Evolutionary conservation across 2,888 invertebrate species (phyloP).

Genomic region (Lasioglossum oenotherae): DNA sequence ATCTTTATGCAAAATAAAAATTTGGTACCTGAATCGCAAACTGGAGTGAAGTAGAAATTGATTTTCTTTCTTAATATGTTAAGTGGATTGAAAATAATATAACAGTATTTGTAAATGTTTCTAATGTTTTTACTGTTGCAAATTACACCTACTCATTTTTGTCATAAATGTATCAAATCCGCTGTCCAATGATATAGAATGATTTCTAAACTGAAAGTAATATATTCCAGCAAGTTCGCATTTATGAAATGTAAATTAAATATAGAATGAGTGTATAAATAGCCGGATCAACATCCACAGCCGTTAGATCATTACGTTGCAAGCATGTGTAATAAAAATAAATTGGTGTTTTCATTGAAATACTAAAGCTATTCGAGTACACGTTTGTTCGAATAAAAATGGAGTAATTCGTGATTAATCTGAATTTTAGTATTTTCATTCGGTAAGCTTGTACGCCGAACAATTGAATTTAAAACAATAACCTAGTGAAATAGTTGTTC

Average conservation of each 20-base stretch:
- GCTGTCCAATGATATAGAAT: background rate
- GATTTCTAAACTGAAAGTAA: background rate
- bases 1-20: too few relatives aligned
- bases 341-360: constrained; percentile 13
- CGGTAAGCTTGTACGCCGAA: background rate
- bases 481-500: constrained; percentile 2
- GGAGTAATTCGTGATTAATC: background rate
- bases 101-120: too few relatives aligned
- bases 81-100: too few relatives aligned
- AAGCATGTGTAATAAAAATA: constrained; percentile 45
- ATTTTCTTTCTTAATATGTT: too few relatives aligned
- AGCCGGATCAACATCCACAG: constrained; percentile 70
- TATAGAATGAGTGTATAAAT: constrained; percentile 73
- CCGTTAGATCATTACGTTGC: constrained; percentile 64
- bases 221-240: constrained; percentile 51
- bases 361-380: background rate
- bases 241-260: constrained; percentile 65
- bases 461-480: background rate
- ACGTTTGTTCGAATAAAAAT: background rate
- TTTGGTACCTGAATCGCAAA: too few relatives aligned
- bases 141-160: too few relatives aligned
- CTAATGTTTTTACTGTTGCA: too few relatives aligned
- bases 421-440: background rate
- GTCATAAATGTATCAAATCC: too few relatives aligned
- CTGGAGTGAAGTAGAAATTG: too few relatives aligned